A percentile compares a stretch with the other conserved stretches of the same genome.
phyloP scores from a whole-genome alignment of 1,140 invertebrate genomes.

The Heliconius melpomene region DNA sequence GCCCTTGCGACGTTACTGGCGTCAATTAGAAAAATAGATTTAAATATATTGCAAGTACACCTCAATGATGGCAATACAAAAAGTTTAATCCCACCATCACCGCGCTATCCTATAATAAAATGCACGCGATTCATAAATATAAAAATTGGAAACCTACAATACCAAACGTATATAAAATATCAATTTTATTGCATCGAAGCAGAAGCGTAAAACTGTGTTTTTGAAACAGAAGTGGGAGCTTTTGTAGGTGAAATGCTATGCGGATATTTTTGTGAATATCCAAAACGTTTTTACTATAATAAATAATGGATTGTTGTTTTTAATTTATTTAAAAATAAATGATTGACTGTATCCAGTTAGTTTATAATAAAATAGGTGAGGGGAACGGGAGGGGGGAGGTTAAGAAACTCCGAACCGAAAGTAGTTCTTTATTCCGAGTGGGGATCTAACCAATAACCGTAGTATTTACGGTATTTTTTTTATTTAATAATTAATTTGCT shows the following conservation, averaged over 20 bases:
- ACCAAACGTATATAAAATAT: slow-evolving; percentile 26
- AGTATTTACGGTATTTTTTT: too few relatives aligned
- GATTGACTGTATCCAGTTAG: neutral
- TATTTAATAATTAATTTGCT: too few relatives aligned
- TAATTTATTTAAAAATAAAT: neutral
- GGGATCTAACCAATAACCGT: too few relatives aligned
- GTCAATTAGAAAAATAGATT: neutral
- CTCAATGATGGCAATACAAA: neutral
- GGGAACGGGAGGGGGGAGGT: too few relatives aligned
- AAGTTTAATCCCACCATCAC: neutral
- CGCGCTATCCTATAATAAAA: neutral
- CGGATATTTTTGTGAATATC: slow-evolving; percentile 19
- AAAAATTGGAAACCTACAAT: slow-evolving; percentile 2
- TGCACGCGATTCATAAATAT: slow-evolving; percentile 19
- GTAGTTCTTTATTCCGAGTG: too few relatives aligned
- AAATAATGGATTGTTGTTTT: neutral
- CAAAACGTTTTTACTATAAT: neutral
- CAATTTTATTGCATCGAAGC: slow-evolving; percentile 24
- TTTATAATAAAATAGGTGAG: neutral
- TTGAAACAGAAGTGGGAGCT: neutral
- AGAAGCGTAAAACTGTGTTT: slow-evolving; percentile 26
- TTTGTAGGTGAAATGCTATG: slow-evolving; percentile 6
- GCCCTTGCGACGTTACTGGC: too few relatives aligned
- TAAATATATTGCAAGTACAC: neutral
- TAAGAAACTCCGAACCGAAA: too few relatives aligned